These are phyloP conservation scores for Lordiphosa andalusiaca DNA, from an alignment of 2,888 invertebrate species.

Conservation along the genomic window DNA sequence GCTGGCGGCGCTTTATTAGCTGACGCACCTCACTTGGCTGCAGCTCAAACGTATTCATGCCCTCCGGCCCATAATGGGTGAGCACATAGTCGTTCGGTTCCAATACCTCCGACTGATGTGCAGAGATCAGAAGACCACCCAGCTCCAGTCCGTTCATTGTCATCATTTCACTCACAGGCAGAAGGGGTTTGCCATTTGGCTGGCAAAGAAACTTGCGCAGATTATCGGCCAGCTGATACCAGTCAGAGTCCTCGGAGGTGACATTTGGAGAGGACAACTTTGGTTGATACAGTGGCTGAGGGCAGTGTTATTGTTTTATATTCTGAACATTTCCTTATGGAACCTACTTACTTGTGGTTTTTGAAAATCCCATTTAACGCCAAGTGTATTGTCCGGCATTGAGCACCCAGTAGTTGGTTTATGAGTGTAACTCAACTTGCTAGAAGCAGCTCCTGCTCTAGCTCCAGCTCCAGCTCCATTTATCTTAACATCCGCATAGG, in stretches of 20 bases:
- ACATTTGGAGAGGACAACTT: no score
- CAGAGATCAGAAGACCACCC: neutral
- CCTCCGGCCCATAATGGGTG: no score
- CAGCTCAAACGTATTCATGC: no score
- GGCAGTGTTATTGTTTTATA: no score
- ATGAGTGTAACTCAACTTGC: neutral
- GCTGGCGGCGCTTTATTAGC: no score
- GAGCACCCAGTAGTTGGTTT: no score
- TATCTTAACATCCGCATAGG: neutral
- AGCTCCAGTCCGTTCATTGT: neutral
- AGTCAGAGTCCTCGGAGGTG: neutral
- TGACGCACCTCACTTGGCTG: no score
- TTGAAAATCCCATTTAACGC: neutral
- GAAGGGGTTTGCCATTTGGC: neutral
- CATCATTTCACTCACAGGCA: neutral
- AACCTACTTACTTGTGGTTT: neutral
- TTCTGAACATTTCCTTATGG: no score
- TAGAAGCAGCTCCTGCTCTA: neutral
- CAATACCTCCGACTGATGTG: neutral
- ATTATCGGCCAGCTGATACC: neutral
- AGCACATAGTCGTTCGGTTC: no score
- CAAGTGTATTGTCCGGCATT: neutral
- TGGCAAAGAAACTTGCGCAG: neutral
- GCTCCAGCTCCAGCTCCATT: neutral
- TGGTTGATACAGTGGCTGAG: no score